Conservation (phyloP, 2,113 vertebrate species). For the Zosterops hypoxanthus region DNA sequence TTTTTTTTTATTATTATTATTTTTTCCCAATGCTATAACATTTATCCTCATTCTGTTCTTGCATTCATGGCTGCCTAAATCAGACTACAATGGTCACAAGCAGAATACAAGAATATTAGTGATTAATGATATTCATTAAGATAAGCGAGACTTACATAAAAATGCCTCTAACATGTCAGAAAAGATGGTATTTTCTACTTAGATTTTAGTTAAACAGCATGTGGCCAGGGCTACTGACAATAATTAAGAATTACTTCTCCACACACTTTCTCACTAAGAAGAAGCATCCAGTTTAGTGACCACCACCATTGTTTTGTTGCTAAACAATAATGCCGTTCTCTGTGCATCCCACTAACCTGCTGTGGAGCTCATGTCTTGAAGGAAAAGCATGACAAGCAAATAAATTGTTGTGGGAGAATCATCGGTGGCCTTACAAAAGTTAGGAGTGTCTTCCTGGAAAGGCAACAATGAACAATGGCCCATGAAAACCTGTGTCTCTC, state of each 20-base stretch:
- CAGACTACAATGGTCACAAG: not conserved
- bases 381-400: not conserved
- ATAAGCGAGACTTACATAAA: not conserved
- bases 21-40: not conserved
- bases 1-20: not conserved
- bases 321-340: not conserved
- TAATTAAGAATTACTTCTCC: not conserved
- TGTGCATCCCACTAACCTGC: not conserved
- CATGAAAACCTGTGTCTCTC: not conserved
- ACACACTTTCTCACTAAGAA: fast-evolving
- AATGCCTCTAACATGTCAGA: not conserved
- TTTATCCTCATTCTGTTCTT: not conserved
- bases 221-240: not conserved
- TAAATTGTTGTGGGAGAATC: not conserved
- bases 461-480: not conserved
- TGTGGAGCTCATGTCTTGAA: not conserved
- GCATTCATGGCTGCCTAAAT: not conserved
- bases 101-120: not conserved
- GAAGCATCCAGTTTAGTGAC: not conserved
- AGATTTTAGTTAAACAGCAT: not conserved
- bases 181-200: not conserved
- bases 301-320: not conserved
- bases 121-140: not conserved
- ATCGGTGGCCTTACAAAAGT: not conserved
- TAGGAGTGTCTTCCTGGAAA: not conserved